Percentiles rank a stretch among this genome's conserved stretches.
Conservation (phyloP, 2,888 invertebrate genomes). For the Amphipoea lucens region DNA sequence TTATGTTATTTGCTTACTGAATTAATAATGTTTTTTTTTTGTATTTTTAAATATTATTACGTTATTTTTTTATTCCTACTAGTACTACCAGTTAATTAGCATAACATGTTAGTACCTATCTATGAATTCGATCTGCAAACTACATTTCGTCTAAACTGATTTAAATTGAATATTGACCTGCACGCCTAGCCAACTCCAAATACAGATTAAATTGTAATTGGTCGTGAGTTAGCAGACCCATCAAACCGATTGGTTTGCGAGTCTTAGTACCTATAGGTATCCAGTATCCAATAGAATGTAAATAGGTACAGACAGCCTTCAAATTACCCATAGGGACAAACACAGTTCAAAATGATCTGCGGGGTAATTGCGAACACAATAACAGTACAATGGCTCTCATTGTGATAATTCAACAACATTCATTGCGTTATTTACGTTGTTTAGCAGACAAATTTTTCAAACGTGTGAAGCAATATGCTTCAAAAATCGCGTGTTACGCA, state of each 20-base stretch:
- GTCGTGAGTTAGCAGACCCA: slow-evolving; percentile 17
- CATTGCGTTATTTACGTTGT: too few species aligned
- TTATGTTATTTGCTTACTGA: slow-evolving; percentile 1
- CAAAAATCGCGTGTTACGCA: too few species aligned
- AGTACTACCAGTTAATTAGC: too few species aligned
- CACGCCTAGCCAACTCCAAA: background rate
- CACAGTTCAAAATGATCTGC: background rate
- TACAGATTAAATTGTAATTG: slow-evolving; percentile 53
- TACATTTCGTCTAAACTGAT: background rate
- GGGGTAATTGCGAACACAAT: too few species aligned
- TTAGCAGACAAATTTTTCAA: too few species aligned
- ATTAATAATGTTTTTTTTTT: background rate
- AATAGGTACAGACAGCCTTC: background rate
- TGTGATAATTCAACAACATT: too few species aligned
- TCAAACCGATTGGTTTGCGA: slow-evolving; percentile 37
- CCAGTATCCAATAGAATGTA: background rate
- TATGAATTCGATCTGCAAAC: background rate
- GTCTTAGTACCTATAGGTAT: background rate
- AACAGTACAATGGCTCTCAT: too few species aligned
- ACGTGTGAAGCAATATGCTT: too few species aligned
- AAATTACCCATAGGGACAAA: background rate
- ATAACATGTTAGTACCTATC: background rate
- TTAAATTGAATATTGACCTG: slow-evolving; percentile 13
- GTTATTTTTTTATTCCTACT: background rate
- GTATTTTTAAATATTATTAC: background rate